Percentiles rank a stretch among this genome's conserved stretches.
Evolutionary conservation across 2,888 invertebrate genomes (phyloP).

Genomic region (Hyposoter dolosus): DNA sequence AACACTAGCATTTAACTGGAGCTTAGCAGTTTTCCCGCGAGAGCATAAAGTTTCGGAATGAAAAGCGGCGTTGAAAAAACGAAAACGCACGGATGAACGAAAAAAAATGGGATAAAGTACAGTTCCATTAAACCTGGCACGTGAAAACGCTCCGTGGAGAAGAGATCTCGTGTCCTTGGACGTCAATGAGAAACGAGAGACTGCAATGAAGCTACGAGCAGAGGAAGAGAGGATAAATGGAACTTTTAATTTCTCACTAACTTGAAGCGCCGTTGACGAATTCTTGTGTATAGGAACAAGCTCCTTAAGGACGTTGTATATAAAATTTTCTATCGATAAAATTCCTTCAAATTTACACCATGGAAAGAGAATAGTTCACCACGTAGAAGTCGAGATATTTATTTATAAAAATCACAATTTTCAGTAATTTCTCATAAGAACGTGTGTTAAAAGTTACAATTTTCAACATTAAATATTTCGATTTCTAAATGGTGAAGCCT

Average conservation of each 20-base stretch:
- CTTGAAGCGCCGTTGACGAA: constrained; percentile 75
- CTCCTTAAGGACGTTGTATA: no score
- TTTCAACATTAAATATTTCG: no score
- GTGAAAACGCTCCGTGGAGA: constrained; percentile 69
- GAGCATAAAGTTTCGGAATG: constrained; percentile 75
- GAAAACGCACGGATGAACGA: constrained; percentile 27
- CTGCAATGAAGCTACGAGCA: constrained; percentile 4
- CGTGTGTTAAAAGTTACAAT: no score
- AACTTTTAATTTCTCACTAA: constrained; percentile 82
- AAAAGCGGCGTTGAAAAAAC: constrained; percentile 32
- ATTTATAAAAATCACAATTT: no score
- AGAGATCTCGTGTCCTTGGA: constrained; percentile 7
- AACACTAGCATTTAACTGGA: constrained; percentile 76
- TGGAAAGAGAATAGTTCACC: no score
- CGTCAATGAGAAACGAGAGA: constrained; percentile 58
- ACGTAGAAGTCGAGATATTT: no score
- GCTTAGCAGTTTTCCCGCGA: constrained; percentile 72
- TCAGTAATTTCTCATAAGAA: no score
- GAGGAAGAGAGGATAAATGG: constrained; percentile 40
- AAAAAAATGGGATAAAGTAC: constrained; percentile 69
- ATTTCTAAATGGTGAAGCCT: no score
- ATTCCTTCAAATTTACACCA: no score
- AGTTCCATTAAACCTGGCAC: constrained; percentile 77
- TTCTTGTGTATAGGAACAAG: background rate
- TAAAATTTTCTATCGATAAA: no score